Evolutionary conservation across 2,113 vertebrate genomes (phyloP), one percentile per base, ranked within the genome.

Genomic region (Athene noctua): DNA sequence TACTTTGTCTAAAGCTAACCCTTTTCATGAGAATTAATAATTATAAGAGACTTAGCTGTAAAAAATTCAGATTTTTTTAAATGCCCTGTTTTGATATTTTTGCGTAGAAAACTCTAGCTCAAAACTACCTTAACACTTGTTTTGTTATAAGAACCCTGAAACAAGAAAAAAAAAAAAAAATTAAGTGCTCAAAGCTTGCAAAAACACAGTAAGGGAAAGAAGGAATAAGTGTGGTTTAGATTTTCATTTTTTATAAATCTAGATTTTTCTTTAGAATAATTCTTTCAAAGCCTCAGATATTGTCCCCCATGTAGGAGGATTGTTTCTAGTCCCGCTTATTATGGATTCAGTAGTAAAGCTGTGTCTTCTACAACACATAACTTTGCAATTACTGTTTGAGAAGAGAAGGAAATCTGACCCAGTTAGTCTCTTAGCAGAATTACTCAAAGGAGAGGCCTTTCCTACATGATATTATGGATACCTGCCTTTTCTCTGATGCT

Each of bases 301-400:
- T 81, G 73, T 32, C 3, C 27, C 21, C 2, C 5, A 20, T 0
- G 0, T 15, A 63, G 12, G 17, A 84, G 4, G 16, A 23, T 49
- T 42, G 7, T 67, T 67, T 87, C 36, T 87, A 55, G 47, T 36
- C 20, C 27, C 26, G 16, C 59, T 49, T 66, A 5, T 67, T 89
- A 52, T 19, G 40, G 40, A 32, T 70, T 94, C 13, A 36, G 15
- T 27, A 49, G 23, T 34, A 67, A 59, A 79, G 11, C 18, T 79
- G 11, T 23, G 10, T 63, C 34, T 46, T 80, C 38, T 30, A 47
- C 1, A 2, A 27, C 0, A 55, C 51, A 52, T 21, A 89, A 32
- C 22, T 72, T 51, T 74, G 65, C 7, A 57, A 86, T 61, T 63
- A 18, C 10, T 61, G 9, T 67, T 91, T 74, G 40, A 75, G 54